A percentile compares a stretch with the other conserved stretches of the same genome.
These are phyloP conservation scores for Dryas iulia DNA, from an alignment of 1,140 invertebrate genomes.

Conservation along the genomic window DNA sequence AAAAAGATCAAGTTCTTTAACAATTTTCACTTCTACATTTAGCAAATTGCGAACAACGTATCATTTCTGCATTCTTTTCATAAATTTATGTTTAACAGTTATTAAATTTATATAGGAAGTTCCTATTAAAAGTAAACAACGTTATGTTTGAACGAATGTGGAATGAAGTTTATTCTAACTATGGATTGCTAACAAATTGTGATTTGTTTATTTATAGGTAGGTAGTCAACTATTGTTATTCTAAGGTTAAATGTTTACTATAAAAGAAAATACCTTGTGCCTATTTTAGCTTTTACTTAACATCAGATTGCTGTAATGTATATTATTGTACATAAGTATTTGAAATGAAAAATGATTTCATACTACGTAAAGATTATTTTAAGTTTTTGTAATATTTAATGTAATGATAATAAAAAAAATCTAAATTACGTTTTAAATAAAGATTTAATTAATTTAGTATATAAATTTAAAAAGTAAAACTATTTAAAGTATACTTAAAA, in stretches of 20 bases:
- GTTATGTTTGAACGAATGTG: not conserved
- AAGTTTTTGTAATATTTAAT: too few relatives aligned
- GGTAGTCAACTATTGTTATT: not conserved
- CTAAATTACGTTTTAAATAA: too few relatives aligned
- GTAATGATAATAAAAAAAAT: too few relatives aligned
- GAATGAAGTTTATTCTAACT: not conserved
- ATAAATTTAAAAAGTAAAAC: not conserved
- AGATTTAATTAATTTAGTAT: too few relatives aligned
- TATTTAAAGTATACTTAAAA: not conserved
- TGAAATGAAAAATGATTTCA: not conserved
- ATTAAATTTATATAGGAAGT: too few relatives aligned
- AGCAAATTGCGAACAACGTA: not conserved
- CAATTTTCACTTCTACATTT: not conserved
- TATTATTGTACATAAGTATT: not conserved
- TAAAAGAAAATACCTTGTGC: not conserved
- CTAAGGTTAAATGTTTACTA: not conserved
- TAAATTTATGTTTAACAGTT: too few relatives aligned
- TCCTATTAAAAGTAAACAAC: too few relatives aligned
- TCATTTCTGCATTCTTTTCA: too few relatives aligned
- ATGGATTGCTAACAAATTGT: not conserved
- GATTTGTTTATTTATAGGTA: not conserved
- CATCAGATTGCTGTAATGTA: too few relatives aligned
- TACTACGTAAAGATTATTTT: too few relatives aligned
- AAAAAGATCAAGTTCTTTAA: not conserved
- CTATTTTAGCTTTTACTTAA: not conserved